phyloP scores from a whole-genome alignment of 2,888 invertebrate genomes.

The Unio delphinus region DNA sequence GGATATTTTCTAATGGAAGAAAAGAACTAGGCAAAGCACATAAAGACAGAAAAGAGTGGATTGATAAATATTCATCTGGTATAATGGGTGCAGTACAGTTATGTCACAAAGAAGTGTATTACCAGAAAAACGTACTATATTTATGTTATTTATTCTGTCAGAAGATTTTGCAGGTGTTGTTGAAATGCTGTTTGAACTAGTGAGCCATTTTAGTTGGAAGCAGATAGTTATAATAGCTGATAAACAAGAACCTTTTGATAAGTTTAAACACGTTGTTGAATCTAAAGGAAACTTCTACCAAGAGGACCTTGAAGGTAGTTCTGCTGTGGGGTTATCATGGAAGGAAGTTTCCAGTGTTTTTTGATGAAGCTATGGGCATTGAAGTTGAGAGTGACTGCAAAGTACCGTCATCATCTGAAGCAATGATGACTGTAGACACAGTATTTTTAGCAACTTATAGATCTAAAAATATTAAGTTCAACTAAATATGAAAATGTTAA shows the following conservation, averaged over 20 bases:
- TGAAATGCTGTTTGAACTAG: constrained; percentile 17
- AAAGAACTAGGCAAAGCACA: constrained; percentile 1
- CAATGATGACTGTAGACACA: constrained; percentile 3
- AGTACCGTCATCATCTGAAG: constrained; percentile 7
- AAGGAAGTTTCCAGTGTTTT: constrained; percentile 3
- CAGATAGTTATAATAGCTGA: constrained; percentile 10
- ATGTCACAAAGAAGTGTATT: constrained; percentile 12
- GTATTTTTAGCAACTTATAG: constrained; percentile 4
- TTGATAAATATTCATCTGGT: constrained; percentile 8
- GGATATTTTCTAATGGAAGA: constrained; percentile 16
- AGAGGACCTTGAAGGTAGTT: not conserved
- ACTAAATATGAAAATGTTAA: constrained; percentile 5
- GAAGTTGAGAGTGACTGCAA: constrained; percentile 1
- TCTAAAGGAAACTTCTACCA: not conserved
- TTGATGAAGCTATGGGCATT: constrained; percentile 1
- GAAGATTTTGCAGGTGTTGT: constrained; percentile 13
- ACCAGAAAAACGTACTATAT: constrained; percentile 6
- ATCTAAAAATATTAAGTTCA: constrained; percentile 8
- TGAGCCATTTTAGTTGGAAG: constrained; percentile 10
- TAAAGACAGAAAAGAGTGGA: constrained; percentile 6
- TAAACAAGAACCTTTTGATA: not conserved
- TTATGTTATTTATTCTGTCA: constrained; percentile 12
- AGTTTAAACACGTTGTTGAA: not conserved
- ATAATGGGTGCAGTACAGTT: constrained; percentile 14
- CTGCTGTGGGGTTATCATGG: constrained; percentile 8